Conservation (phyloP, 1,140 invertebrate genomes). For the Popillia japonica region DNA sequence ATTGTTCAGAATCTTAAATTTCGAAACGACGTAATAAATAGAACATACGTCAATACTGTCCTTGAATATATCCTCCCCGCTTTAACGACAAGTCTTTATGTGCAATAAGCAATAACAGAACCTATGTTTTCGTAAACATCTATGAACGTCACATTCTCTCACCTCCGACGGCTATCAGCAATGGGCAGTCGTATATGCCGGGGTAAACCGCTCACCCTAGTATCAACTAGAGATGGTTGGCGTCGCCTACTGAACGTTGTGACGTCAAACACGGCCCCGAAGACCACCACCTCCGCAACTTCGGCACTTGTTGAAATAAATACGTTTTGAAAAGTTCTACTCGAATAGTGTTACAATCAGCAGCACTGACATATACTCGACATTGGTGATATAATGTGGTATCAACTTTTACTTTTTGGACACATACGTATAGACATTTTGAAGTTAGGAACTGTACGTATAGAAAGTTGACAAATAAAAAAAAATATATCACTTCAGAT, state of each 20-base stretch:
- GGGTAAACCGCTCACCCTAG: neutral
- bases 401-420: neutral
- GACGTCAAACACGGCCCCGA: constrained; percentile 10
- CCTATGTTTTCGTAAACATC: neutral
- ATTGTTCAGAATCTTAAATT: too few species aligned
- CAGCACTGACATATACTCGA: neutral
- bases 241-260: neutral
- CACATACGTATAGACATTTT: neutral
- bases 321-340: neutral
- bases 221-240: neutral
- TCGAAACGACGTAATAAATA: too few species aligned
- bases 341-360: neutral
- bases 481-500: too few species aligned
- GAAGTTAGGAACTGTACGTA: neutral
- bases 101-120: neutral
- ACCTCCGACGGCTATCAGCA: neutral
- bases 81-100: too few species aligned
- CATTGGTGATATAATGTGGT: neutral
- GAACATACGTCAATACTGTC: too few species aligned
- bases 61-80: too few species aligned
- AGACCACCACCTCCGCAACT: neutral
- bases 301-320: constrained; percentile 6
- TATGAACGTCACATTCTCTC: neutral
- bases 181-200: neutral
- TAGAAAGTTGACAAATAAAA: too few species aligned